Conservation (phyloP, 1,140 invertebrate species). For the Eufriesea mexicana region DNA sequence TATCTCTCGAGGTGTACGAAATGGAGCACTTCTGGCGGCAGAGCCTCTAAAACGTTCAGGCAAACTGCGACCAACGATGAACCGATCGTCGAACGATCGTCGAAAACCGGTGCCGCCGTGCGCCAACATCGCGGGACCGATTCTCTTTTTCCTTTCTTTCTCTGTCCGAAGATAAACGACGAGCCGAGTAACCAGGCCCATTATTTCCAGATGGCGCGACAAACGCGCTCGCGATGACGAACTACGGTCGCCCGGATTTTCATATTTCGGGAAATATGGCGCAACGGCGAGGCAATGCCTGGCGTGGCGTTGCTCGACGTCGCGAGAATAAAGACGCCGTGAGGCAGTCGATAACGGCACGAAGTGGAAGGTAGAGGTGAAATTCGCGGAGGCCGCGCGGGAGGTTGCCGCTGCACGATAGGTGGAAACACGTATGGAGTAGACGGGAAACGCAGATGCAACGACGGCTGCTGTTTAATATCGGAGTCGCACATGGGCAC, state of each 20-base stretch:
- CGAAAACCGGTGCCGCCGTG: too few species aligned
- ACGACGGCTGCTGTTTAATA: constrained; percentile 80
- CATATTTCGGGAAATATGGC: constrained; percentile 75
- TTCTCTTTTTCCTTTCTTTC: too few species aligned
- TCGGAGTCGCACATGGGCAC: constrained; percentile 77
- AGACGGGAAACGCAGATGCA: constrained; percentile 75
- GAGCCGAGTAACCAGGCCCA: constrained; percentile 18
- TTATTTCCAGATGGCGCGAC: constrained; percentile 73
- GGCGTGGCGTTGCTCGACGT: not conserved
- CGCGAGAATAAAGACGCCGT: constrained; percentile 2
- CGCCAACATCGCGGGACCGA: too few species aligned
- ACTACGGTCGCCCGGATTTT: constrained; percentile 71
- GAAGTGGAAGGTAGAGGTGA: constrained; percentile 6
- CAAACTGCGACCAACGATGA: not conserved
- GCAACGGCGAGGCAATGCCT: not conserved
- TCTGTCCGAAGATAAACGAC: not conserved
- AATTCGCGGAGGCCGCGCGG: constrained; percentile 15
- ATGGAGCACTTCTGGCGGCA: not conserved
- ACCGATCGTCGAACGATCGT: not conserved
- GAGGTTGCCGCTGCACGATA: constrained; percentile 26
- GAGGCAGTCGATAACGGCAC: not conserved
- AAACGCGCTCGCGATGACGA: constrained; percentile 50
- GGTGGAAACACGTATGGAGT: constrained; percentile 56
- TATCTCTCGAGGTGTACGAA: constrained; percentile 10
- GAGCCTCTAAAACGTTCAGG: not conserved